These are phyloP conservation scores for Dromaius novaehollandiae DNA, from an alignment of 2,113 vertebrate species.

Conservation along the genomic window DNA sequence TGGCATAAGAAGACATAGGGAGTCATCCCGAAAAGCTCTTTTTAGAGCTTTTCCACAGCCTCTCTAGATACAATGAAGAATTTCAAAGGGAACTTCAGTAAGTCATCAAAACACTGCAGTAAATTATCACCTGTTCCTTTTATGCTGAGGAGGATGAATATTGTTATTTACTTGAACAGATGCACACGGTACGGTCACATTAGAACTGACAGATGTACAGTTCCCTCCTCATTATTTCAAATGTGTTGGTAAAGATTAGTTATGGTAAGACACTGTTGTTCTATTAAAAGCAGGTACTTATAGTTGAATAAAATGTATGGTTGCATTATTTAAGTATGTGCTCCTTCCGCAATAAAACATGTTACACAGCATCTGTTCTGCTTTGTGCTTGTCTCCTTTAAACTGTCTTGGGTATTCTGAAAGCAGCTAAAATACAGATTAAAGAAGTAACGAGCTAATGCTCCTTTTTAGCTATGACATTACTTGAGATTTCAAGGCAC, in stretches of 20 bases:
- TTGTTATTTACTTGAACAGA: background rate
- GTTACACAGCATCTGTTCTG: background rate
- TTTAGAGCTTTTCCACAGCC: background rate
- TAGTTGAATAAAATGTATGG: background rate
- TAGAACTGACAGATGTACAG: background rate
- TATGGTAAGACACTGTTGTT: background rate
- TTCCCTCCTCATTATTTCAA: background rate
- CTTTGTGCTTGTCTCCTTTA: background rate
- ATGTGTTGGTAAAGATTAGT: background rate
- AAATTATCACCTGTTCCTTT: background rate
- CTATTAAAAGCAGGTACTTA: background rate
- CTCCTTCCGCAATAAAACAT: background rate
- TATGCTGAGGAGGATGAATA: background rate
- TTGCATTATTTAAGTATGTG: background rate
- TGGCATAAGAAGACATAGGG: background rate
- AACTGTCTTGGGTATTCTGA: background rate
- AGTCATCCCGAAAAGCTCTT: constrained; percentile 15
- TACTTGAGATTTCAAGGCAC: background rate
- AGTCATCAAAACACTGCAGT: background rate
- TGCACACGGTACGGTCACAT: background rate
- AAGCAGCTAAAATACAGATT: background rate
- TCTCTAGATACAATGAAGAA: background rate
- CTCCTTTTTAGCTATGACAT: background rate
- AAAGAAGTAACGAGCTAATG: background rate
- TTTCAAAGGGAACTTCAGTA: background rate